Percentiles rank a stretch among this genome's conserved stretches.
Conservation (phyloP, 1,140 invertebrate genomes). For the Euglossa dilemma region DNA sequence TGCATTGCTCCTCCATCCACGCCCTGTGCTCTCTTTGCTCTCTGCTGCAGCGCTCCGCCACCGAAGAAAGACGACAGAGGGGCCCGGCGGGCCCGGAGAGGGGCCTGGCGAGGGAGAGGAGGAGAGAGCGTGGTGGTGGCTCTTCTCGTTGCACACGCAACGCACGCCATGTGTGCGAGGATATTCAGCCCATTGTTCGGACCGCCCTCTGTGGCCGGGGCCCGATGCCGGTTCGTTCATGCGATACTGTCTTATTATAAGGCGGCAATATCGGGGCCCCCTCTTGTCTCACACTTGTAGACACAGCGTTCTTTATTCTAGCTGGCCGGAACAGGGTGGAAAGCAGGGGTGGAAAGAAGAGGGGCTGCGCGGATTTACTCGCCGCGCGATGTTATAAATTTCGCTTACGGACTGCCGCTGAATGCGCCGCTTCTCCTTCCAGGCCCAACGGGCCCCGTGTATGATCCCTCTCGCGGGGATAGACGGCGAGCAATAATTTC, state of each 20-base stretch:
- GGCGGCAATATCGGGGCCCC: conserved; percentile 63
- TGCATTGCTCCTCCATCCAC: conserved; percentile 77
- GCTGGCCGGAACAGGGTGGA: conserved; percentile 58
- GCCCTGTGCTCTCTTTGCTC: conserved; percentile 72
- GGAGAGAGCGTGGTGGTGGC: neutral
- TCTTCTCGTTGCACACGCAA: conserved; percentile 63
- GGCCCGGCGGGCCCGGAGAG: too few species aligned
- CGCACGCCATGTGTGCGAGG: conserved; percentile 5
- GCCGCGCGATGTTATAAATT: conserved; percentile 42
- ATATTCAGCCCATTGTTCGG: conserved; percentile 75
- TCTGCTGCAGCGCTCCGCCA: neutral
- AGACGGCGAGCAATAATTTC: conserved; percentile 21
- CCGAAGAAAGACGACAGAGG: neutral
- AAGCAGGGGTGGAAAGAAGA: conserved; percentile 55
- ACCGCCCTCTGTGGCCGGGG: conserved; percentile 65
- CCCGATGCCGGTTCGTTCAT: conserved; percentile 68
- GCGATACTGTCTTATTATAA: conserved; percentile 76
- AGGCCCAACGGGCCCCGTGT: neutral
- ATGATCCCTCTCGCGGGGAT: conserved; percentile 2
- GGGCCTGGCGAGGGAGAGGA: neutral
- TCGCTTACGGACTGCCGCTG: conserved; percentile 28
- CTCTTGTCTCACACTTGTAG: conserved; percentile 70
- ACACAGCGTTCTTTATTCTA: conserved; percentile 58
- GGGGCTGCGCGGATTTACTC: conserved; percentile 36
- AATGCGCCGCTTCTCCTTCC: neutral